Evolutionary conservation across 2,113 vertebrate genomes (phyloP), one percentile per base, ranked within the genome.

Genomic region (Stercorarius parasiticus): DNA sequence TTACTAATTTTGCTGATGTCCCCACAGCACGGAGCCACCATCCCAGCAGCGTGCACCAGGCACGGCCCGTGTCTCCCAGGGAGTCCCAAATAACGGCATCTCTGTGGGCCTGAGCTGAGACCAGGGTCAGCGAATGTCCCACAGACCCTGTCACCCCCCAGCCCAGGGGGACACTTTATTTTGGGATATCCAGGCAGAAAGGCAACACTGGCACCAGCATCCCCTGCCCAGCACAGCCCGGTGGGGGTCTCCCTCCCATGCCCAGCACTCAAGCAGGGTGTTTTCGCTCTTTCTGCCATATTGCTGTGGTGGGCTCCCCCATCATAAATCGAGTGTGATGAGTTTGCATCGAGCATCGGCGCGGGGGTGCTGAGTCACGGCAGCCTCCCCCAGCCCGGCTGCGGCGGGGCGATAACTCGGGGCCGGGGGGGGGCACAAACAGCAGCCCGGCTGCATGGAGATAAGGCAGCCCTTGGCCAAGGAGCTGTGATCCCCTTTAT

Each of bases 241-340:
- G 8, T 1, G 2, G 20, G 77, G 40, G 10, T 81, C 15, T 58
- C 71, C 1, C 16, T 9, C 12, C 34, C 32, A 1, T 17, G 26
- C 16, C 56, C 29, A 14, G 34, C 29, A 8, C 32, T 20, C 15
- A 5, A 30, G 80, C 3, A 18, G 81, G 81, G 5, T 26, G 34
- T 42, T 32, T 10, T 9, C 42, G 58, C 25, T 43, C 2, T 76
- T 34, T 27, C 55, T 61, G 47, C 53, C 4, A 1, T 4, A 5
- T 3, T 20, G 14, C 32, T 8, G 26, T 1, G 42, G 50, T 7
- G 4, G 32, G 32, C 32, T 84, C 23, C 32, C 23, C 93, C 66
- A 6, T 5, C 34, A 0, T 6, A 2, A 5, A 0, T 0, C 0
- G 59, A 6, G 13, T 5, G 45, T 9, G 3, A 5, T 22, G 72